These are phyloP conservation scores for Drosophila arizonae DNA, from an alignment of 1,140 invertebrate species.

Conservation along the genomic window DNA sequence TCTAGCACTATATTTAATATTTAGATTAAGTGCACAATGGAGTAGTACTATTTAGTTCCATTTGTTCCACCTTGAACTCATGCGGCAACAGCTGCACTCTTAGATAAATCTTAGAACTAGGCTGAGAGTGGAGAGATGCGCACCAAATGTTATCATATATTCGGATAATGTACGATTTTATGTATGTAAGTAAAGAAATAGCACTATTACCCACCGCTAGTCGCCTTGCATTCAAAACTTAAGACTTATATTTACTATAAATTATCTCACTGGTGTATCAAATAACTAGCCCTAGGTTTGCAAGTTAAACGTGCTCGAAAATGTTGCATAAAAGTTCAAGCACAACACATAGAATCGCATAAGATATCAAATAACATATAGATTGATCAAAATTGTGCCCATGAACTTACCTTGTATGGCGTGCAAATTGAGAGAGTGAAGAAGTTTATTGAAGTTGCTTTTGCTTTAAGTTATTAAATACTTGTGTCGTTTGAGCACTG, in stretches of 20 bases:
- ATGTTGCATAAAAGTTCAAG: constrained; percentile 28
- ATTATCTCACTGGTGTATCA: background rate
- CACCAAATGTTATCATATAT: no score
- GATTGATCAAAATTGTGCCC: constrained; percentile 21
- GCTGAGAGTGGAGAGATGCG: no score
- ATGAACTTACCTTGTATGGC: constrained; percentile 33
- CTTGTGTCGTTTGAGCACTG: constrained; percentile 23
- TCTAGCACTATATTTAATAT: no score
- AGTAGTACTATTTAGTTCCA: no score
- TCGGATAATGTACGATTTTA: no score
- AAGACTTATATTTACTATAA: background rate
- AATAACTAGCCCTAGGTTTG: background rate
- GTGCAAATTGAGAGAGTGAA: constrained; percentile 31
- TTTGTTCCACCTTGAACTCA: no score
- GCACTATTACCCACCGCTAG: no score
- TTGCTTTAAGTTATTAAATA: background rate
- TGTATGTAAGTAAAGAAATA: no score
- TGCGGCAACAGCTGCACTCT: no score
- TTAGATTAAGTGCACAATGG: no score
- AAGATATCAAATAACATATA: constrained; percentile 21
- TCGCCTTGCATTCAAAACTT: no score
- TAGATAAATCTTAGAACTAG: no score
- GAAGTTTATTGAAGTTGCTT: constrained; percentile 20
- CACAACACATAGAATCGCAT: constrained; percentile 34
- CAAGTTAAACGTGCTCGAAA: constrained; percentile 17